A percentile compares a stretch with the other conserved stretches of the same genome.
phyloP scores from a whole-genome alignment of 2,113 vertebrate genomes.

The Cygnus atratus region DNA sequence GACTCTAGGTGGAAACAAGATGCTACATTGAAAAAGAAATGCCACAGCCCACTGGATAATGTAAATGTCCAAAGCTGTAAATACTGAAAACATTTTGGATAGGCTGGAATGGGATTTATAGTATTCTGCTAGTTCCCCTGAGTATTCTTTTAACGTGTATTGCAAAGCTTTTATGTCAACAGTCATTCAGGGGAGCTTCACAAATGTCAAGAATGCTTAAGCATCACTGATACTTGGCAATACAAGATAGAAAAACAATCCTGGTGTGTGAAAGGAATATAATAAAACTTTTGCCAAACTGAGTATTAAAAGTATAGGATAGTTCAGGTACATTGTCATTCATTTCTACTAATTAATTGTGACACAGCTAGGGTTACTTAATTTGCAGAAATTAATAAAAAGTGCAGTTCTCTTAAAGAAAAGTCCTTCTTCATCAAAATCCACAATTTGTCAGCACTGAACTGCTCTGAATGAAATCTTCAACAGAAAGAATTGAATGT shows the following conservation, averaged over 20 bases:
- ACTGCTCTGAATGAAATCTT: background rate
- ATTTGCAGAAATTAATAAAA: background rate
- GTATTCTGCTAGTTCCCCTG: background rate
- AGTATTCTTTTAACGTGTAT: background rate
- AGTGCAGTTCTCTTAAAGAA: background rate
- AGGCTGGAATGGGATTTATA: background rate
- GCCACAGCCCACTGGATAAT: background rate
- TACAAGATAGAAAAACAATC: background rate
- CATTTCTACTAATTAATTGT: background rate
- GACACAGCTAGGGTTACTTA: background rate
- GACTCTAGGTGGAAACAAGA: background rate
- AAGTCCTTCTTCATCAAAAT: background rate
- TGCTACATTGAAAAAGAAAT: background rate
- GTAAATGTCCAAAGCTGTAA: background rate
- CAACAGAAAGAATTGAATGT: background rate
- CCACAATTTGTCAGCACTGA: background rate
- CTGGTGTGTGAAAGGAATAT: background rate
- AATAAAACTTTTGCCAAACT: background rate
- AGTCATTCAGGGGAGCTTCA: background rate
- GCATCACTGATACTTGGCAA: background rate
- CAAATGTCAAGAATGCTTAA: constrained; percentile 27
- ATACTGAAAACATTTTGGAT: background rate
- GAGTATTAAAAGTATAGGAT: background rate
- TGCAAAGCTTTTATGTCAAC: constrained; percentile 12
- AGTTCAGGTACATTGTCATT: background rate